phyloP scores from a whole-genome alignment of 2,113 vertebrate genomes.

The Tachysurus vachellii region DNA sequence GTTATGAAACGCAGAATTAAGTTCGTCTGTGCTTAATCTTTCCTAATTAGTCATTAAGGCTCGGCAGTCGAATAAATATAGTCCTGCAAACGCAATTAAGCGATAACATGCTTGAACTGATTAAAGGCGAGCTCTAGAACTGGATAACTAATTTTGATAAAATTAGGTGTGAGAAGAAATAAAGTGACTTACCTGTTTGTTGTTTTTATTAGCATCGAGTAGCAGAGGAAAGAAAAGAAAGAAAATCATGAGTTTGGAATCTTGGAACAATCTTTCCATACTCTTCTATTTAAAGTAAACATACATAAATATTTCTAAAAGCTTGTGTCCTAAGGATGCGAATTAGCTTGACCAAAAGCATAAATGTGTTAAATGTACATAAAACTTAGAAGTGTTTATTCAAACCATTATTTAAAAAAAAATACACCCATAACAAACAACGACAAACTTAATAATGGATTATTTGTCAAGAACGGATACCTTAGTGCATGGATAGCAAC shows the following conservation, averaged over 20 bases:
- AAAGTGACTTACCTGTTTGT: conserved; percentile 29
- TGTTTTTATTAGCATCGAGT: background rate
- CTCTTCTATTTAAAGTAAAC: too few species aligned
- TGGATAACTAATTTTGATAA: background rate
- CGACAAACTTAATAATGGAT: too few species aligned
- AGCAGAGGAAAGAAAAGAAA: conserved; percentile 8
- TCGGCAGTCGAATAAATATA: conserved; percentile 25
- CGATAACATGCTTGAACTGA: conserved; percentile 9
- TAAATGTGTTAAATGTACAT: background rate
- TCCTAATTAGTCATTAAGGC: conserved; percentile 19
- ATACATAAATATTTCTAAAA: background rate
- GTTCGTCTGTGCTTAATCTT: conserved; percentile 3
- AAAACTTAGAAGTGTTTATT: background rate
- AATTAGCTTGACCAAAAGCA: background rate
- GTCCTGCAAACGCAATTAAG: background rate
- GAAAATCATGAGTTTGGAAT: background rate
- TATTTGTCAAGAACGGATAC: too few species aligned
- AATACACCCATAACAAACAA: too few species aligned
- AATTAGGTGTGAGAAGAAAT: background rate
- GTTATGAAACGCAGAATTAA: background rate
- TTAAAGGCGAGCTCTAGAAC: background rate
- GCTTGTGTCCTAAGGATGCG: background rate
- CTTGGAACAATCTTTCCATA: background rate
- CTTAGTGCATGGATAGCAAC: too few species aligned
- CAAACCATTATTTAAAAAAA: background rate